Base-by-base conservation (phyloP, 1,140 invertebrate genomes). In the Dinothrombium tinctorium region DNA sequence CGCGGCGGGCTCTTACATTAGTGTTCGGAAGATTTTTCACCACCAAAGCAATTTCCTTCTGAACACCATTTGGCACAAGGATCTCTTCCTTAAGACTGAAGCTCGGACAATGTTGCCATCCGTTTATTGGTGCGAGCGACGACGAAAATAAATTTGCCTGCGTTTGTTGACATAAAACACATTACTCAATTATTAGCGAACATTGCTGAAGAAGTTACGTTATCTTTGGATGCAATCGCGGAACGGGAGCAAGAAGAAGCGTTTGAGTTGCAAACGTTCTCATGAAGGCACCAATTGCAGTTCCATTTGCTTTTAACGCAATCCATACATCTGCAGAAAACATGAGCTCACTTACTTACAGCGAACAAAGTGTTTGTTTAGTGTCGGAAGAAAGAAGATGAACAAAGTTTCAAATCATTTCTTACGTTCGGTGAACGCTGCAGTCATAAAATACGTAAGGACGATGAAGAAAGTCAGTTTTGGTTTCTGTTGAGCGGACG, bases 271-370 rank as follows among this genome's bases (percentile, higher is more conserved):
- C 87, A 95, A 52, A 72, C 74, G 57, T 92, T 92, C 50, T 89
- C 82, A 55, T 83, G 84, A 37, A 92, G 76, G 60, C 89, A 94
- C 89, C 89, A 90, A 53, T 80, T 86, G 53, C 83, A 90, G 2
- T 74, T 72, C 83, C 83, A 90, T 48, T 77, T 71, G 40, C 78
- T 79, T 50, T 70, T 71, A 4, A 87, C 78, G 58, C 83, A 90
- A 25, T 74, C 70, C 32, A 71, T 69, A 56, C 83, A 89, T n/a
- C 53, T 54, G 24, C 5, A 45, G n/a, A 37, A 9, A 22, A 37
- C 22, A 33, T 4, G 31, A 33, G n/a, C n/a, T n/a, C n/a, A n/a
- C n/a, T n/a, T n/a, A n/a, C n/a, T n/a, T n/a, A n/a, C n/a, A n/a
- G n/a, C n/a, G n/a, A n/a, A n/a, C n/a, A n/a, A n/a, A n/a, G n/a